Percentiles rank a stretch among this genome's conserved stretches.
Evolutionary conservation across 2,888 invertebrate species (phyloP).

Genomic region (Coelinius sp.): DNA sequence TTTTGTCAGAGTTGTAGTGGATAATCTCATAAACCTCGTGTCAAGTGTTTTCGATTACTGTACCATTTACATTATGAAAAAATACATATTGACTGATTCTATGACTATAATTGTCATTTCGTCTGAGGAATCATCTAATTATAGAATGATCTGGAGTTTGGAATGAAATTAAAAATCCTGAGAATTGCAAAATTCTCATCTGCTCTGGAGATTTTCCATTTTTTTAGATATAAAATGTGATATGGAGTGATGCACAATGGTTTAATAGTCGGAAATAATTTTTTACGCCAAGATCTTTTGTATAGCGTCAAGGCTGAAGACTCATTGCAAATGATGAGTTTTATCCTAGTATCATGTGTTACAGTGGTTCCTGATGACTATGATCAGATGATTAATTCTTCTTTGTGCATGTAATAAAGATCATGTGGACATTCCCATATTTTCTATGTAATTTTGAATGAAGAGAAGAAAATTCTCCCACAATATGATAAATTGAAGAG

Average conservation of each 20-base stretch:
- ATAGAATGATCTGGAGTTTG: background rate
- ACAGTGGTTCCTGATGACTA: background rate
- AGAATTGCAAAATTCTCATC: background rate
- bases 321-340: slow-evolving; percentile 1
- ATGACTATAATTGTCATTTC: background rate
- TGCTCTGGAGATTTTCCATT: background rate
- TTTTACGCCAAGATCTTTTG: slow-evolving; percentile 14
- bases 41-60: background rate
- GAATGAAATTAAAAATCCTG: background rate
- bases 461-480: too few species aligned
- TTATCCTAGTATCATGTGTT: background rate
- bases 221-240: background rate
- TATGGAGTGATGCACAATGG: slow-evolving; percentile 6
- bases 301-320: background rate
- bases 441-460: too few species aligned
- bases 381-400: background rate
- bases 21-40: background rate
- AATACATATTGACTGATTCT: background rate
- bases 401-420: background rate
- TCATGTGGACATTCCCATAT: too few species aligned
- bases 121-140: background rate
- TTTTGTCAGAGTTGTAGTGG: background rate
- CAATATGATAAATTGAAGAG: too few species aligned
- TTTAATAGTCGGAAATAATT: slow-evolving; percentile 26
- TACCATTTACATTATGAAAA: background rate